phyloP scores from a whole-genome alignment of 2,888 invertebrate species.

The Cephus pygmeus region DNA sequence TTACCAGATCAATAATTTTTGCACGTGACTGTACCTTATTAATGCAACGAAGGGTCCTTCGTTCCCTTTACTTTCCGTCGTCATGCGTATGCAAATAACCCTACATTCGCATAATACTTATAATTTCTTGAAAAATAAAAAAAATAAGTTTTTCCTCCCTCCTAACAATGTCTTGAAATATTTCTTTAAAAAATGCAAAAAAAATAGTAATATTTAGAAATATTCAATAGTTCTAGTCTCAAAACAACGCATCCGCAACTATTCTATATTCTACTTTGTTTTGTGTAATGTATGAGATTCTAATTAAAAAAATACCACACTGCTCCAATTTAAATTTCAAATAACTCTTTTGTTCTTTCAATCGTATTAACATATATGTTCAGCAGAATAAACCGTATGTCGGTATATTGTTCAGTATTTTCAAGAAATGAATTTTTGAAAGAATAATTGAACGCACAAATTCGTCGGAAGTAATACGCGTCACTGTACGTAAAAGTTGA shows the following conservation, averaged over 20 bases:
- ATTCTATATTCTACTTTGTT: neutral
- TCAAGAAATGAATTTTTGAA: neutral
- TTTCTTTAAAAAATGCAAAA: too few relatives aligned
- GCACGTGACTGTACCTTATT: neutral
- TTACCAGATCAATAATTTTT: neutral
- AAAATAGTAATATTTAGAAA: neutral
- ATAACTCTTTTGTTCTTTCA: neutral
- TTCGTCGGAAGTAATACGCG: neutral
- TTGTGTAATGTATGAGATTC: neutral
- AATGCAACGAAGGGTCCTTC: neutral
- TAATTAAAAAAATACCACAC: neutral
- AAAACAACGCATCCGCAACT: neutral
- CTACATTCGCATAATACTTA: neutral
- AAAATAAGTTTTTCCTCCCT: too few relatives aligned
- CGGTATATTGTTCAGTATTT: neutral
- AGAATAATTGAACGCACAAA: neutral
- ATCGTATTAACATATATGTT: neutral
- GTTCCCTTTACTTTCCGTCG: neutral
- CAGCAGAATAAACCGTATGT: neutral
- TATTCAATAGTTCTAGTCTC: neutral
- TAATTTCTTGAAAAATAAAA: too few relatives aligned
- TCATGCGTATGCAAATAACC: neutral
- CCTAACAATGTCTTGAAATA: too few relatives aligned
- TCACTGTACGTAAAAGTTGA: neutral
- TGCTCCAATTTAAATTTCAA: neutral